Percentiles rank a stretch among this genome's conserved stretches.
Conservation (phyloP, 2,888 invertebrate species). For the Ypsolopha scabrella region DNA sequence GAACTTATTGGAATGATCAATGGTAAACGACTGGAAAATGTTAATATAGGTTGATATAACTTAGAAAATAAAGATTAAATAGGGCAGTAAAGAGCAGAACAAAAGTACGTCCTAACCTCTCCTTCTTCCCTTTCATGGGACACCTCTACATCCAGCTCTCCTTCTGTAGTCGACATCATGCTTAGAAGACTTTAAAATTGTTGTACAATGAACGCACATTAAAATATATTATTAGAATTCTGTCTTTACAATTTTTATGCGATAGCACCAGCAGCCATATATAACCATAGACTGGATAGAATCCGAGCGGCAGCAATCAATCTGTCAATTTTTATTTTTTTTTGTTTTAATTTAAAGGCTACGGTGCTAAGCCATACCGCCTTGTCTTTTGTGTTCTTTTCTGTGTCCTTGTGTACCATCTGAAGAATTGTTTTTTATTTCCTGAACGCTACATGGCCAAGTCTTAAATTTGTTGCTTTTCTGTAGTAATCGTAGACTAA, state of each 20-base stretch:
- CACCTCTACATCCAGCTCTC: slow-evolving; percentile 68
- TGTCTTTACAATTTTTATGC: background rate
- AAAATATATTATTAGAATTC: background rate
- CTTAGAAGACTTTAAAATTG: slow-evolving; percentile 14
- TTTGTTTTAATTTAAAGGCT: no score
- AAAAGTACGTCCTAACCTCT: slow-evolving; percentile 67
- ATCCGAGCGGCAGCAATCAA: no score
- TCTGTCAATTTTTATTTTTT: no score
- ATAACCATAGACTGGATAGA: no score
- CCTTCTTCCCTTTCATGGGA: slow-evolving; percentile 75
- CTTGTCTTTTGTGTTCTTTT: no score
- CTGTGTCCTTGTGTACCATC: no score
- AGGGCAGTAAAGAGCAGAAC: background rate
- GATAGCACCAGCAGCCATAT: no score
- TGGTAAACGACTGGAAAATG: background rate
- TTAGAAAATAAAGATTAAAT: background rate
- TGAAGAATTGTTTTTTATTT: no score
- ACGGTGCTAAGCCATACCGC: no score
- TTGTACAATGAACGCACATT: background rate
- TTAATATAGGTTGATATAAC: background rate
- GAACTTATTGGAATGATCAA: background rate
- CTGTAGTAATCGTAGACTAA: no score
- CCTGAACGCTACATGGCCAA: no score
- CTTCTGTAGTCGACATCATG: slow-evolving; percentile 72
- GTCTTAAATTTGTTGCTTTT: no score